Base-by-base conservation (phyloP, 2,797 vertebrate species). In the Hippoglossus hippoglossus region DNA sequence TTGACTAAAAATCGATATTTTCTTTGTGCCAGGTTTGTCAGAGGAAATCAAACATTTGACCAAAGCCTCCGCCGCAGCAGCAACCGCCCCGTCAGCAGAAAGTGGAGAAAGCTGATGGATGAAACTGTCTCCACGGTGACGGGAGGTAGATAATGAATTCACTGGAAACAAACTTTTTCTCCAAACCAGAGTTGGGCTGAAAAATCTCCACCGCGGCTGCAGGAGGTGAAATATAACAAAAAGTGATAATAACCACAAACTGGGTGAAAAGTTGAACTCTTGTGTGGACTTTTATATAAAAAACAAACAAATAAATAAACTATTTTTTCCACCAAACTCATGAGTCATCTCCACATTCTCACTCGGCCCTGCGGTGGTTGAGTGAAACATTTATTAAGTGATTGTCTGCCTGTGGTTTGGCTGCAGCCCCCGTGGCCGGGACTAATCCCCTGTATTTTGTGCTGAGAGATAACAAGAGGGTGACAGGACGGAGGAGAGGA, bases 361-460 rank as follows among this genome's bases (percentile, higher is more conserved):
- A 58, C 15, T 44, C 12, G 60, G 71, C 39, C 34, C 61, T 53
- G 67, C 76, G 21, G 77, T 7, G 62, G 61, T 71, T 84, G 80
- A 89, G 86, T 85, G 76, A 86, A 80, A 84, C 69, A 70, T 89
- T 73, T 81, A 73, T 73, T 53, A 77, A 77, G 74, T 58, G 70
- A 76, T 62, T 81, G 78, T 81, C 80, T 66, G 83, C 74, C 76
- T 31, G 75, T 66, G 80, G 68, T 79, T 77, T 78, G 83, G 77
- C 70, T 82, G 62, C 74, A 80, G 60, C 79, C 75, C 65, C 80
- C 31, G 72, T 78, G 73, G 84, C 77, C 75, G 22, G 54, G 51
- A 77, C 83, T 87, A 86, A 91, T 85, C 86, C 87, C 60, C 71
- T 5, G 63, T 73, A 77, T 81, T 88, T 87, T 88, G 87, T 81